Evolutionary conservation across 1,140 invertebrate genomes (phyloP).

Genomic region (Dufourea novaeangliae): DNA sequence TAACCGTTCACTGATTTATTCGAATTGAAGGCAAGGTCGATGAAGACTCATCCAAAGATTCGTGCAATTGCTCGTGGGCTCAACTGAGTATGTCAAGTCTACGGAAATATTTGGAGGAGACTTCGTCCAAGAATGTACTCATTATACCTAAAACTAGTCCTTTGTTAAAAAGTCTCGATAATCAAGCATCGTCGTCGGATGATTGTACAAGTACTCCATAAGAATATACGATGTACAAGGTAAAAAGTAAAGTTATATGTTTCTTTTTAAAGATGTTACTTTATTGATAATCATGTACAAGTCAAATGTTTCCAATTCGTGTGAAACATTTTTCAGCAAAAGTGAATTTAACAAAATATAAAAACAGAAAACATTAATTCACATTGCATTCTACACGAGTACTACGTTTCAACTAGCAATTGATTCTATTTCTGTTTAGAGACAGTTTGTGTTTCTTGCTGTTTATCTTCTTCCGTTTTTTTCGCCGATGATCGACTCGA

Average conservation of each 20-base stretch:
- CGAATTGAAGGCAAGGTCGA: background rate
- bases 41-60: background rate
- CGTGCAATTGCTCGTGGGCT: conserved; percentile 4
- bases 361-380: conserved; percentile 20
- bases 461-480: background rate
- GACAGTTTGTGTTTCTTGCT: background rate
- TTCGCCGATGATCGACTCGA: background rate
- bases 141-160: background rate
- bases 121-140: conserved; percentile 10
- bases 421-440: background rate
- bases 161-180: background rate
- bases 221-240: background rate
- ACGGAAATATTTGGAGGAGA: conserved; percentile 9
- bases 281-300: background rate
- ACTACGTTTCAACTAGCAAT: background rate
- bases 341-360: background rate
- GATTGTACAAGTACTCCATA: background rate
- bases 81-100: conserved; percentile 5
- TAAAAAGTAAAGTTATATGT: background rate
- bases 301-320: background rate
- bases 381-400: background rate
- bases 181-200: background rate
- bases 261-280: no score
- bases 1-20: background rate
- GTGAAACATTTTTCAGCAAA: background rate